Evolutionary conservation across 1,140 invertebrate genomes (phyloP), one percentile per base, ranked within the genome.

Genomic region (Cryptotermes secundus): DNA sequence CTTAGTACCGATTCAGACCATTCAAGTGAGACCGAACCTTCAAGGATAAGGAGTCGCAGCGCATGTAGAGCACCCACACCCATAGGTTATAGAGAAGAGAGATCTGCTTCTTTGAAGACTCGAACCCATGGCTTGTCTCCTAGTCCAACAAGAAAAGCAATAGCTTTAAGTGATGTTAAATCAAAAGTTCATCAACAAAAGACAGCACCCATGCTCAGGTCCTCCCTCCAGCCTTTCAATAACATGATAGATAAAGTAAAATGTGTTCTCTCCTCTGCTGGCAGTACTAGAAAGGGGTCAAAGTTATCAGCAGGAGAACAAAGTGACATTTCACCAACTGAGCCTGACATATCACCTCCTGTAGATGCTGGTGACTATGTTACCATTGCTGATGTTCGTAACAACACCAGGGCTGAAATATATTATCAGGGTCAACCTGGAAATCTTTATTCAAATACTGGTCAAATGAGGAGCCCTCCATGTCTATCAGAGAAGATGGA

Each of bases 361-460:
- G 90, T 91, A 86, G 90, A 93, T 89, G 91, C 93, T 84, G 96
- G 95, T 87, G 95, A 96, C 89, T 96, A 96, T 90, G 96, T 96
- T 19, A 96, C 95, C 79, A 95, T 96, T 88, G 94, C 95, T 31
- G 59, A 72, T 31, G 26, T 72, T 72, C 59, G 59, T 72, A 72
- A 72, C 59, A 72, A 72, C 16, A 16, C 26, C 59, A 72, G 59
- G n/a, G 14, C 26, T 72, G 59, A 26, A 72, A n/a, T 34, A 24
- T 72, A 26, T 31, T 31, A 14, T 31, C 59, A 72, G 31, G 59
- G 26, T 72, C 59, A 26, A 72, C n/a, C 26, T 72, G 59, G 59
- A 31, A 72, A 72, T 72, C 7, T 72, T 72, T 72, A 72, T n/a
- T 72, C 59, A 9, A 72, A 38, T 22, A 34, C 83, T 34, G 36